These are phyloP conservation scores for Chelon auratus DNA, from an alignment of 2,797 vertebrate genomes.

Conservation along the genomic window DNA sequence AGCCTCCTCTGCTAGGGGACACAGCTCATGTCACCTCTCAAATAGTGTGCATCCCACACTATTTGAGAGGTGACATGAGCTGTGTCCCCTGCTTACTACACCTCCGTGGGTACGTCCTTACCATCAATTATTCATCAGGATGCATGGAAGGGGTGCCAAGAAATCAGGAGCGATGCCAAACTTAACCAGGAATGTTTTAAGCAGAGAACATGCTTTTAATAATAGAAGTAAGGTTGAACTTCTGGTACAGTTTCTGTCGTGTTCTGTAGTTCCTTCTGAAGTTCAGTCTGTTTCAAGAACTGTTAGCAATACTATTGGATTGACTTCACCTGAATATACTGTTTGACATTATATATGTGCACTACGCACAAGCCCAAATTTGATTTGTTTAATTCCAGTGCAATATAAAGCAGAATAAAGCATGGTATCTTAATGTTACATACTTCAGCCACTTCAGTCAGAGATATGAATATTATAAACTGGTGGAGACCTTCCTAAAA, in stretches of 20 bases:
- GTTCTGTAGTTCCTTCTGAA: neutral
- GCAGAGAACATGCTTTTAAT: conserved; percentile 14
- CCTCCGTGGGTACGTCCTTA: conserved; percentile 53
- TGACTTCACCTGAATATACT: neutral
- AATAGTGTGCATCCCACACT: conserved; percentile 8
- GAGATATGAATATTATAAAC: neutral
- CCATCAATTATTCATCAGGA: conserved; percentile 58
- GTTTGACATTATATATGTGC: neutral
- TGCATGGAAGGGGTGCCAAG: conserved; percentile 39
- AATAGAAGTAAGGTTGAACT: conserved; percentile 5
- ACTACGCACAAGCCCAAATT: neutral
- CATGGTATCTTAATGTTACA: neutral
- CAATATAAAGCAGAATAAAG: neutral
- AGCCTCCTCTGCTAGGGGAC: conserved; percentile 1
- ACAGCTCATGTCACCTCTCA: no score
- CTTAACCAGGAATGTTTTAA: conserved; percentile 21
- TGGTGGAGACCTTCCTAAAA: neutral
- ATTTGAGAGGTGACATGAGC: conserved; percentile 56
- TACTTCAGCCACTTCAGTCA: neutral
- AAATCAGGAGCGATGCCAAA: conserved; percentile 26
- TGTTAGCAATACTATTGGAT: neutral
- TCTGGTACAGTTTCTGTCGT: neutral
- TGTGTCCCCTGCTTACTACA: conserved; percentile 40
- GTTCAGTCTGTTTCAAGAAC: neutral
- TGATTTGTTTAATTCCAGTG: neutral